phyloP scores from a whole-genome alignment of 2,888 invertebrate genomes.

The Netelia melanura region DNA sequence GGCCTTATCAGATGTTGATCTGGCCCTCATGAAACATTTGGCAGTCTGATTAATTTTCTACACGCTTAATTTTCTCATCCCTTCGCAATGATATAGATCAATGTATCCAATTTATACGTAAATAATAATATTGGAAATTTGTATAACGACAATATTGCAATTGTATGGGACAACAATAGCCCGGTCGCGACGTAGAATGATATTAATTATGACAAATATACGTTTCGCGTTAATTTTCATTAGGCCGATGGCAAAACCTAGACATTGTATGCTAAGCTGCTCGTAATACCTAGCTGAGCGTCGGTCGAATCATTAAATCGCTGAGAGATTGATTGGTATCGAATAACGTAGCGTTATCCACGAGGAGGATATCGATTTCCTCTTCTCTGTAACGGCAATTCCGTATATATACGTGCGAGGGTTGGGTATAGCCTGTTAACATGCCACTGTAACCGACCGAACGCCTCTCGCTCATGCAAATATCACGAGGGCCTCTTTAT shows the following conservation, averaged over 20 bases:
- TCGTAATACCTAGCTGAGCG: slow-evolving; percentile 50
- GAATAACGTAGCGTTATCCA: slow-evolving; percentile 57
- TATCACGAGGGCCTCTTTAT: neutral
- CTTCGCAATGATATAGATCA: neutral
- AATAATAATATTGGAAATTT: slow-evolving; percentile 8
- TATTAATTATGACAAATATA: slow-evolving; percentile 65
- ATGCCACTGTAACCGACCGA: slow-evolving; percentile 44
- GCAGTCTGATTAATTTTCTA: too few relatives aligned
- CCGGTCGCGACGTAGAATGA: slow-evolving; percentile 12
- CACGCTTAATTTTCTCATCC: too few relatives aligned
- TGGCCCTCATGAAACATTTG: too few relatives aligned
- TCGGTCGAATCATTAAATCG: slow-evolving; percentile 61
- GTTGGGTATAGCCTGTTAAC: slow-evolving; percentile 32
- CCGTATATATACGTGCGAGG: slow-evolving; percentile 18
- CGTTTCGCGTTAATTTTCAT: slow-evolving; percentile 61
- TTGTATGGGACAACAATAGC: slow-evolving; percentile 31
- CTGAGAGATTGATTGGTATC: slow-evolving; percentile 61
- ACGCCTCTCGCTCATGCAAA: slow-evolving; percentile 35
- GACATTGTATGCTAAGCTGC: slow-evolving; percentile 51
- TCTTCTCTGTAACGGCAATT: slow-evolving; percentile 20
- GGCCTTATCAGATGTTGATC: too few relatives aligned
- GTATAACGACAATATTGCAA: neutral
- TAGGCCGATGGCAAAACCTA: slow-evolving; percentile 59
- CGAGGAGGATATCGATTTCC: slow-evolving; percentile 56
- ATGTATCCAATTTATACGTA: slow-evolving; percentile 10